Evolutionary conservation across 2,888 invertebrate species (phyloP), one percentile per base, ranked within the genome.

Genomic region (Rhagonycha lutea): DNA sequence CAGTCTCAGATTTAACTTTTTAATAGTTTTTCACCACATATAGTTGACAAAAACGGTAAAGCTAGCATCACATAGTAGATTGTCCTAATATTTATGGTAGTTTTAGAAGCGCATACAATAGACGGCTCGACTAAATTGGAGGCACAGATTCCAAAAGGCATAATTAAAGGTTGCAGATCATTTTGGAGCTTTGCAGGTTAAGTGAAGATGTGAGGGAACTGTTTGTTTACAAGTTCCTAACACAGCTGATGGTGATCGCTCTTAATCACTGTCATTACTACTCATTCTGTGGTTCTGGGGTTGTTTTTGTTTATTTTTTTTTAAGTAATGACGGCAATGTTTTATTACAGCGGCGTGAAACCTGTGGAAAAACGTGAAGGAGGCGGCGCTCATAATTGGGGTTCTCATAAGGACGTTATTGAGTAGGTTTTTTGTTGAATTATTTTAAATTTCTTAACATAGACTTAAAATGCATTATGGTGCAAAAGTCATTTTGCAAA

Each of bases 311-410:
- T 73, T 73, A 63, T 32, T 72, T 71, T 77, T n/a, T 74, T 77
- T 77, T 65, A 68, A 74, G 71, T 77, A 77, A 77, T 74, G 88
- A 86, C 74, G 63, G 74, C 68, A 73, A 77, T 76, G 76, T 77
- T 77, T 77, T 74, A 77, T 90, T 90, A 87, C 89, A 92, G 92
- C 86, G 97, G 98, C 84, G 94, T 98, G 80, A 98, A 98, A 89
- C 92, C 97, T 79, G 92, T 96, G 83, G 98, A 98, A 88, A 98
- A 98, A 89, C 94, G 96, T 82, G 97, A 98, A 84, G 98, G 98
- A 83, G 95, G 93, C 87, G 98, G 98, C 81, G 94, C 97, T 81
- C 96, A 96, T 88, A 98, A 98, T 90, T 98, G 98, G 98, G 98
- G 98, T 83, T 95, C 95, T 80, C 92, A 95, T 84, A 95, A 95